Conservation (phyloP, 2,888 invertebrate species). For the Molorchus minor region DNA sequence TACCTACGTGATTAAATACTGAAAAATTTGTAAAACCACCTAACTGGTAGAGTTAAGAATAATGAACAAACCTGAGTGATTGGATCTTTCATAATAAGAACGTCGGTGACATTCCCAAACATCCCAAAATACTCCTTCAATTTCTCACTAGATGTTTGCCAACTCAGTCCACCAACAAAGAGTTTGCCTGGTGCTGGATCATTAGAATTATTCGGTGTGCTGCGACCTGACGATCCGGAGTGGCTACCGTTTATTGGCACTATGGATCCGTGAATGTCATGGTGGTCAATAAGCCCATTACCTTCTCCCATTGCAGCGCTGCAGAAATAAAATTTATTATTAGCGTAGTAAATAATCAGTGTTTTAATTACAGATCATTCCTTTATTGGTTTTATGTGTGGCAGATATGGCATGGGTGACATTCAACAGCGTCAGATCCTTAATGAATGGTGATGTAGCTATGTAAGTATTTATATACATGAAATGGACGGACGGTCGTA, state of each 20-base stretch:
- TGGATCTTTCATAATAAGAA: slow-evolving; percentile 94
- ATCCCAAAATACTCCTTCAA: slow-evolving; percentile 91
- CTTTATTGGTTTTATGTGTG: slow-evolving; percentile 29
- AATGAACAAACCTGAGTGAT: slow-evolving; percentile 96
- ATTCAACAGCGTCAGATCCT: slow-evolving; percentile 37
- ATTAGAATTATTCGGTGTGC: slow-evolving; percentile 73
- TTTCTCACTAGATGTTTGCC: slow-evolving; percentile 93
- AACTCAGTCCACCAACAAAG: slow-evolving; percentile 90
- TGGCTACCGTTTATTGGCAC: slow-evolving; percentile 64
- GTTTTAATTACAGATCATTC: slow-evolving; percentile 24
- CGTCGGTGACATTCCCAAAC: slow-evolving; percentile 91
- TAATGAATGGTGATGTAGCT: slow-evolving; percentile 39
- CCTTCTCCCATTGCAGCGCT: slow-evolving; percentile 66
- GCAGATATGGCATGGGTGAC: slow-evolving; percentile 40
- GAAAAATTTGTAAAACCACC: too few relatives aligned
- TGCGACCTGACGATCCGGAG: slow-evolving; percentile 76
- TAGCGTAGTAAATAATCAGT: neutral
- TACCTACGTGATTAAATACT: too few relatives aligned
- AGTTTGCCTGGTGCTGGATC: slow-evolving; percentile 86
- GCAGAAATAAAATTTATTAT: slow-evolving; percentile 48
- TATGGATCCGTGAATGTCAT: slow-evolving; percentile 63
- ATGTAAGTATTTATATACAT: slow-evolving; percentile 29
- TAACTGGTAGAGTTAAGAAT: too few relatives aligned
- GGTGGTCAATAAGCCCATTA: slow-evolving; percentile 64
- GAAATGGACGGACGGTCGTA: too few relatives aligned